Evolutionary conservation across 1,140 invertebrate genomes (phyloP).

Genomic region (Lepeophtheirus salmonis): DNA sequence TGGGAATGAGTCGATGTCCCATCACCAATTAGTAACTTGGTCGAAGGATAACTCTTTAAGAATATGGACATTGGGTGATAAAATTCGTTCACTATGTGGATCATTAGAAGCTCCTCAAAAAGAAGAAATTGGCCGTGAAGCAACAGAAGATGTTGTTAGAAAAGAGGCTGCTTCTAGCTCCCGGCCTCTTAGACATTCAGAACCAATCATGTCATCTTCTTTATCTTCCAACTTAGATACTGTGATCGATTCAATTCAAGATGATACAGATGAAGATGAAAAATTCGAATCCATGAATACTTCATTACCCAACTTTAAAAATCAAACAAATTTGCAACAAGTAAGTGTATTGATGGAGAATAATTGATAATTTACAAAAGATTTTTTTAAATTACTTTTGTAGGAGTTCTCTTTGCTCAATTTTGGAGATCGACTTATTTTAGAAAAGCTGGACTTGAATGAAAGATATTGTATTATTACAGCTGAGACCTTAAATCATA

Average conservation of each 20-base stretch:
- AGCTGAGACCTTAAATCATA: conserved; percentile 46
- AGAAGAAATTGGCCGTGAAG: not conserved
- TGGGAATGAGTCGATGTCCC: conserved; percentile 26
- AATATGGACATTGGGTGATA: conserved; percentile 69
- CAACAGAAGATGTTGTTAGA: not conserved
- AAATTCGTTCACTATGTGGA: conserved; percentile 42
- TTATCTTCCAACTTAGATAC: not conserved
- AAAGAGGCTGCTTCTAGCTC: not conserved
- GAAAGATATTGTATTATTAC: conserved; percentile 52
- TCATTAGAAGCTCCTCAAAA: not conserved
- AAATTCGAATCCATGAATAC: not conserved
- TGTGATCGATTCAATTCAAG: not conserved
- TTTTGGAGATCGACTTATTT: conserved; percentile 20
- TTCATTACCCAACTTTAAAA: not conserved
- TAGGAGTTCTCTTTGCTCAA: not conserved
- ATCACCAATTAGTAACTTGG: conserved; percentile 84
- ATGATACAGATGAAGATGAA: not conserved
- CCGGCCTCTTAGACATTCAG: not conserved
- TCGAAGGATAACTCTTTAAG: conserved; percentile 76
- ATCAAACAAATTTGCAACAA: not conserved
- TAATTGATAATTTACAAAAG: too few species aligned
- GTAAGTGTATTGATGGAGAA: too few species aligned
- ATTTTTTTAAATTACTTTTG: too few species aligned
- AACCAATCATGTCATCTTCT: not conserved
- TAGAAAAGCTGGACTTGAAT: conserved; percentile 34